phyloP scores from a whole-genome alignment of 2,888 invertebrate genomes.

The Agrotis puta region DNA sequence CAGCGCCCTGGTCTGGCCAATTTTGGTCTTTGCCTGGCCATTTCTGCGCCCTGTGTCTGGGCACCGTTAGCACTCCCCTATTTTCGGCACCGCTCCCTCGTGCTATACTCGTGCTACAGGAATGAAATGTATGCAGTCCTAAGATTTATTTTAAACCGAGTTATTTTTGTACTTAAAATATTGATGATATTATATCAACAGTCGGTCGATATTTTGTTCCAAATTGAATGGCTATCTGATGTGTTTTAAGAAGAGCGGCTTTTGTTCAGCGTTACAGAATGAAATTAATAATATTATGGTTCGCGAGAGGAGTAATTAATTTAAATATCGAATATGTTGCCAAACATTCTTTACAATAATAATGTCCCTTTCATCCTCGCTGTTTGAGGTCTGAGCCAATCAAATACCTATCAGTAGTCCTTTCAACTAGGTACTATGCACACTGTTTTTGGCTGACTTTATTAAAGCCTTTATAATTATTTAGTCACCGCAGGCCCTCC shows the following conservation, averaged over 20 bases:
- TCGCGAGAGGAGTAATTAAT: neutral
- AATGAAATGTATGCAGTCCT: neutral
- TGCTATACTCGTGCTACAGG: neutral
- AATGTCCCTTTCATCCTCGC: neutral
- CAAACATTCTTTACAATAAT: conserved; percentile 15
- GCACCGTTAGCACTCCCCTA: too few relatives aligned
- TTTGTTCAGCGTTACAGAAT: conserved; percentile 6
- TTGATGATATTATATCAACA: neutral
- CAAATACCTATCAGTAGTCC: too few relatives aligned
- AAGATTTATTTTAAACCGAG: neutral
- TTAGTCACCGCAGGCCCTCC: neutral
- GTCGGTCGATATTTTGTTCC: neutral
- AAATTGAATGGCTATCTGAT: neutral
- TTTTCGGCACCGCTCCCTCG: too few relatives aligned
- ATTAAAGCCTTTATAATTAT: neutral
- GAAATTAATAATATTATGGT: conserved; percentile 15
- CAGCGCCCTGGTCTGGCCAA: too few relatives aligned
- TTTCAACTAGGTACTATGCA: too few relatives aligned
- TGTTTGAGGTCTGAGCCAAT: too few relatives aligned
- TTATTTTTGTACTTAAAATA: neutral
- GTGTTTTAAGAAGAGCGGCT: conserved; percentile 4
- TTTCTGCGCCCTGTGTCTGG: too few relatives aligned
- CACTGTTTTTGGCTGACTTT: neutral
- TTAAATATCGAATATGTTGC: conserved; percentile 15
- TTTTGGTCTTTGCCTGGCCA: too few relatives aligned